Base-by-base conservation (phyloP, 2,888 invertebrate species). In the Agonopterix heracliana region DNA sequence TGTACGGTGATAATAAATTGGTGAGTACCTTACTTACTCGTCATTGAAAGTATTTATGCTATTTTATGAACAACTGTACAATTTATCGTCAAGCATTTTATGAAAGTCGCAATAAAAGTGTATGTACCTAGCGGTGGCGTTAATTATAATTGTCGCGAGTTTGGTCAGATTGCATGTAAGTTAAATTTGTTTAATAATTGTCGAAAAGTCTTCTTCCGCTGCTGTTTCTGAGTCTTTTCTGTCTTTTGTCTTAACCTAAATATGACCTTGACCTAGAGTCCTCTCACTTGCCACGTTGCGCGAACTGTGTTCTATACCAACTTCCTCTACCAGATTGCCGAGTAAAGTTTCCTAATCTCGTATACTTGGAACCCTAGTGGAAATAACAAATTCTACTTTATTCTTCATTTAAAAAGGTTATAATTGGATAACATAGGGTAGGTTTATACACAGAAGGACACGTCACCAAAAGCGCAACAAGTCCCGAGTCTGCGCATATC, bases 121-220 rank as follows among this genome's bases (percentile, higher is more conserved):
- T 76, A 87, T 88, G 87, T 88, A 88, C 81, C 78, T 88, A 60
- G 87, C 87, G 49, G 86, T 88, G 78, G 86, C 87, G 64, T 64
- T 88, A 60, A 86, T 88, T 60, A 84, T 88, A 56, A 81, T 88
- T 48, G 75, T 88, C 58, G 87, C 87, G 54, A 88, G 87, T 75
- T 78, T 88, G 73, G 79, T 87, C 71, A 78, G 81, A 64, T 66
- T 86, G 61, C 82, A 85, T 71, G 87, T 88, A 84, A 85, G 86
- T 85, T 57, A 59, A 61, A 60, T 64, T 58, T 54, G 47, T 58
- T 48, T 59, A 55, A 59, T 54, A 46, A 50, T 47, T 49, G 42
- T 42, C 17, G 7, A 7, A 26, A 26, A 26, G 26, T 26, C 26
- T 26, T 26, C 26, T 26, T 26, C 7, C 26, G 5, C 26, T 26